Conservation (phyloP, 92 coral and sea anemone species). For the Umimayanthus kanabou region DNA sequence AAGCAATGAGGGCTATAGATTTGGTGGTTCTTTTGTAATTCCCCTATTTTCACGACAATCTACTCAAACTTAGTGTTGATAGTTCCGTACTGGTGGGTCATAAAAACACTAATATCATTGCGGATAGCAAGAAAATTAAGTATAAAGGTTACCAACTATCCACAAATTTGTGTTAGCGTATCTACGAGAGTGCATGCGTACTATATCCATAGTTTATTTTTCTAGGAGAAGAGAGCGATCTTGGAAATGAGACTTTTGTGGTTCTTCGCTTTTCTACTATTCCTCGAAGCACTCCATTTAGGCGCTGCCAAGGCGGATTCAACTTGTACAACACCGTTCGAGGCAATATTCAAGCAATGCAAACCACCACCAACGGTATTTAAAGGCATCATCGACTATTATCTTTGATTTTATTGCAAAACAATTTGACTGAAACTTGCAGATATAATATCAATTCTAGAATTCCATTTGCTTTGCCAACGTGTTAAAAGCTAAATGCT, state of each 20-base stretch:
- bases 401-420: no score
- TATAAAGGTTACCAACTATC: background rate
- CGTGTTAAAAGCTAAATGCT: no score
- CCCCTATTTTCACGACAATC: background rate
- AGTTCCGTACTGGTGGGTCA: background rate
- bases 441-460: no score
- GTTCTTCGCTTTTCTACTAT: background rate
- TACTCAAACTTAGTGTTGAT: background rate
- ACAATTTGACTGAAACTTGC: no score
- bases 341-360: no score
- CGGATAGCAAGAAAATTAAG: background rate
- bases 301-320: background rate
- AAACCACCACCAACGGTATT: no score
- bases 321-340: background rate
- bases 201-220: background rate
- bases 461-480: no score
- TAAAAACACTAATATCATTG: background rate
- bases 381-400: no score
- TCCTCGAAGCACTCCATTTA: background rate
- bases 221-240: background rate
- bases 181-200: background rate
- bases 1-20: background rate
- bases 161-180: background rate
- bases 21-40: background rate
- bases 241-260: background rate